Base-by-base conservation (phyloP, 1,140 invertebrate genomes). In the Diorhabda sublineata region DNA sequence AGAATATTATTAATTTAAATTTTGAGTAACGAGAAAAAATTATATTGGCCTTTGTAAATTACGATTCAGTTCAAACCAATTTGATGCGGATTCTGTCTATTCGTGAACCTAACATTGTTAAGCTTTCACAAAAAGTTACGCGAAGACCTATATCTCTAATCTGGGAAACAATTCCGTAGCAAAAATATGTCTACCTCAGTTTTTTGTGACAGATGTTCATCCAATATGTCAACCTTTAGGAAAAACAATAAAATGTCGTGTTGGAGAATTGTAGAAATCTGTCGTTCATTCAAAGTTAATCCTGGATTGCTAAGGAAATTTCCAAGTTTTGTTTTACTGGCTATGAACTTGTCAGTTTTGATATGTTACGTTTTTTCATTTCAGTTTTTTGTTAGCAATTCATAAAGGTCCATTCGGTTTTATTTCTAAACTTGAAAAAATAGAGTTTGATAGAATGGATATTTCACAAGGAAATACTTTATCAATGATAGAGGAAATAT, bases 81-180 rank as follows among this genome's bases (percentile, higher is more conserved):
- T 26, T 26, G 26, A 26, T 26, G 26, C 1, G 26, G 26, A 26
- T 26, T 2, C 26, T 26, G 26, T 26, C 26, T 26, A 26, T 26
- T 26, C 26, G 26, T 26, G 26, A 26, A 26, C 26, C 26, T 26
- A 26, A 26, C 26, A 26, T 26, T 26, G 26, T 26, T 26, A 26
- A 26, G 26, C 26, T 26, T 26, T 26, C 26, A 26, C 1, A 26
- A 26, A 26, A 26, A 26, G 26, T 26, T 26, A 26, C 11, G 11
- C 11, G 11, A 9, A 52, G 26, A 41, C 56, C 68, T 63, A 69
- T 64, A 69, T 45, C 58, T 59, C 68, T 56, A 63, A 69, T 69
- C 68, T 69, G 68, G 45, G 45, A 69, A 64, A 69, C 63, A 69
- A 69, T 69, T 69, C 43, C 68, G 59, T 59, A 69, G 63, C 64